Evolutionary conservation across 2,888 invertebrate genomes (phyloP).

Genomic region (Phaedon cochleariae): DNA sequence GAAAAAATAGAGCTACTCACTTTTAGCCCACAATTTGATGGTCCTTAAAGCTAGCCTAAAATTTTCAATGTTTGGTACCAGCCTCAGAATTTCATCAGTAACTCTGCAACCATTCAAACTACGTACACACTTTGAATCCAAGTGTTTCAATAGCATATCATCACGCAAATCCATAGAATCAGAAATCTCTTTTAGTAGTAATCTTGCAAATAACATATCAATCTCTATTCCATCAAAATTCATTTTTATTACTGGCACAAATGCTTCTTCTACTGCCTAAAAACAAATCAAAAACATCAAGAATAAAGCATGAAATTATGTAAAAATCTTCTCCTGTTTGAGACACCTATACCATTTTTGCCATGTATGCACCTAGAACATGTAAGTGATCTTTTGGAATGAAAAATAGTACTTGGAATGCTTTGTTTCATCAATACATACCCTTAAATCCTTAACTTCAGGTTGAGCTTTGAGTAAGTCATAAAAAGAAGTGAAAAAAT

Average conservation of each 20-base stretch:
- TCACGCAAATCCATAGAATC: constrained; percentile 89
- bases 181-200: constrained; percentile 95
- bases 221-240: constrained; percentile 98
- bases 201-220: constrained; percentile 95
- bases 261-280: constrained; percentile 95
- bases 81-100: constrained; percentile 95
- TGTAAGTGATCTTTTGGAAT: no score
- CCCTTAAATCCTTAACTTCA: constrained; percentile 85
- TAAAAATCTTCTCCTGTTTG: background rate
- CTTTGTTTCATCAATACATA: no score
- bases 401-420: no score
- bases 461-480: constrained; percentile 87
- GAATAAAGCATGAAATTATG: background rate
- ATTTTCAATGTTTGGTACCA: constrained; percentile 94
- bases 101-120: constrained; percentile 98
- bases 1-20: constrained; percentile 71
- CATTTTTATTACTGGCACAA: constrained; percentile 99
- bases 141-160: constrained; percentile 89
- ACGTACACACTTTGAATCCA: constrained; percentile 95
- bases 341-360: no score
- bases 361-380: no score
- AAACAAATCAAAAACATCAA: constrained; percentile 16
- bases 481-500: constrained; percentile 96
- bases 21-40: constrained; percentile 98
- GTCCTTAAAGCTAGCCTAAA: constrained; percentile 93